Evolutionary conservation across 2,888 invertebrate species (phyloP).

Genomic region (Melanchra persicariae): DNA sequence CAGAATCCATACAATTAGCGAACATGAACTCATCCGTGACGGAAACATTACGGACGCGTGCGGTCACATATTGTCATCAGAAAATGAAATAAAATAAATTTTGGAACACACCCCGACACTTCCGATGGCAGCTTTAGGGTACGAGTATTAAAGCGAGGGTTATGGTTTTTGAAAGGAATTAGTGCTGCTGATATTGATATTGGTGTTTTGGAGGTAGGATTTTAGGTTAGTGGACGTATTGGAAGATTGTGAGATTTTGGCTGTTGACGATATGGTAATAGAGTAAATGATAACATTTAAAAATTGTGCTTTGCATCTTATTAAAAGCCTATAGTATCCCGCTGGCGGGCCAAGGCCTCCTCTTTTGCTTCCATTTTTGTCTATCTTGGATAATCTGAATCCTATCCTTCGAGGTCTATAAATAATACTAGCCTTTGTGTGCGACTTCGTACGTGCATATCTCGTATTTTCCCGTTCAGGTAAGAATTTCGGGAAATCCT

Average conservation of each 20-base stretch:
- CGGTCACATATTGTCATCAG: conserved; percentile 65
- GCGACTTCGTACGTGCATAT: too few relatives aligned
- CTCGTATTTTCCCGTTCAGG: too few relatives aligned
- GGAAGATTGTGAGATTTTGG: not conserved
- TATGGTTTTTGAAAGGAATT: conserved; percentile 30
- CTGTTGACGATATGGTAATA: not conserved
- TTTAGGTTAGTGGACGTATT: not conserved
- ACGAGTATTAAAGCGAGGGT: conserved; percentile 35
- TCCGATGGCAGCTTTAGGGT: conserved; percentile 59
- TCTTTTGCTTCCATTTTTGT: too few relatives aligned
- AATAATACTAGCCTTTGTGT: too few relatives aligned
- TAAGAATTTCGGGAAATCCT: too few relatives aligned
- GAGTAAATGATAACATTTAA: too few relatives aligned
- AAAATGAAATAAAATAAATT: conserved; percentile 65
- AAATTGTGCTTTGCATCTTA: too few relatives aligned
- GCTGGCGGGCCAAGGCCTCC: too few relatives aligned
- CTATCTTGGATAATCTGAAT: too few relatives aligned
- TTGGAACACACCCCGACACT: conserved; percentile 67
- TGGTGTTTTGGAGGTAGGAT: conserved; percentile 2
- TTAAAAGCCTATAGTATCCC: too few relatives aligned
- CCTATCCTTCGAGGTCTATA: too few relatives aligned
- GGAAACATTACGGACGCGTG: conserved; percentile 73
- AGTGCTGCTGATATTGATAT: conserved; percentile 15
- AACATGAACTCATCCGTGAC: conserved; percentile 63
- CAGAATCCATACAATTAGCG: conserved; percentile 66